Percentiles rank a stretch among this genome's conserved stretches.
These are phyloP conservation scores for Theretra japonica DNA, from an alignment of 2,888 invertebrate species.

Conservation along the genomic window DNA sequence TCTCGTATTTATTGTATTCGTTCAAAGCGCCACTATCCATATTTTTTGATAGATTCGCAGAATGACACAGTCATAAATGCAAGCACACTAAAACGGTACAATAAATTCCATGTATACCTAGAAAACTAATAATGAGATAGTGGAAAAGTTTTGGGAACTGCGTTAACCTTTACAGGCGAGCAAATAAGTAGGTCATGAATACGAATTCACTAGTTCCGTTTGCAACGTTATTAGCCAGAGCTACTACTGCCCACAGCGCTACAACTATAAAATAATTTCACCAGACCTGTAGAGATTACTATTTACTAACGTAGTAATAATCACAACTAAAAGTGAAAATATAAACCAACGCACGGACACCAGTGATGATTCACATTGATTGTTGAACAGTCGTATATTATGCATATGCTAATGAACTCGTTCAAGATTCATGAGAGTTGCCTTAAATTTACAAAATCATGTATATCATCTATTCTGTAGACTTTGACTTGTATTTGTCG, in stretches of 20 bases:
- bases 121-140: background rate
- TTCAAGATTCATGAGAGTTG: background rate
- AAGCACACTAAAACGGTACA: too few relatives aligned
- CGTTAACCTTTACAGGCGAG: background rate
- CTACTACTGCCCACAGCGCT: too few relatives aligned
- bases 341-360: background rate
- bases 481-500: slow-evolving; percentile 1
- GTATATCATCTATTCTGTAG: slow-evolving; percentile 11
- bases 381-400: slow-evolving; percentile 1
- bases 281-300: too few relatives aligned
- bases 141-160: background rate
- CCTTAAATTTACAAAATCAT: slow-evolving; percentile 16
- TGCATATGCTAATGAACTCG: slow-evolving; percentile 13
- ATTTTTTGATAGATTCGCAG: background rate
- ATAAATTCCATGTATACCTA: background rate
- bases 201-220: too few relatives aligned
- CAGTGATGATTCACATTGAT: background rate
- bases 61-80: background rate
- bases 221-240: too few relatives aligned
- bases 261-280: too few relatives aligned
- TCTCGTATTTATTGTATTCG: background rate
- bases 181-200: too few relatives aligned
- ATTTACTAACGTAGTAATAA: too few relatives aligned
- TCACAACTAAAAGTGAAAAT: too few relatives aligned
- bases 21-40: background rate